A percentile compares a stretch with the other conserved stretches of the same genome.
Evolutionary conservation across 2,888 invertebrate species (phyloP).

Genomic region (Tetragonula carbonaria): DNA sequence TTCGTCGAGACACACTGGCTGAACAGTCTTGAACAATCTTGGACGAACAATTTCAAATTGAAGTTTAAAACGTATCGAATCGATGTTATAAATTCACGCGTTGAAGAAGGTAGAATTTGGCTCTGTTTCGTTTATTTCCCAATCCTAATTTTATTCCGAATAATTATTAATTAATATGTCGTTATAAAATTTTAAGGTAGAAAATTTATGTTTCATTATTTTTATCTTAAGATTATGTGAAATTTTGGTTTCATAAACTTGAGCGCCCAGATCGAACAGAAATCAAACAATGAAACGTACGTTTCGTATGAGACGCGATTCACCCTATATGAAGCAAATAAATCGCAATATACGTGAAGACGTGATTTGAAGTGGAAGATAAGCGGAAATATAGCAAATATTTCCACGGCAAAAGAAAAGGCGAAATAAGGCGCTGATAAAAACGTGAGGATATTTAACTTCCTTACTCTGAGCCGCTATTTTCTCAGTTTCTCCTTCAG

Average conservation of each 20-base stretch:
- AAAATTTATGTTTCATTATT: too few species aligned
- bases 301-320: too few species aligned
- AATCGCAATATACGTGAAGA: not conserved
- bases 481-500: slow-evolving; percentile 6
- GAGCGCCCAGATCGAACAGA: not conserved
- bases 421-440: slow-evolving; percentile 4
- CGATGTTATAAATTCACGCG: not conserved
- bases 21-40: not conserved
- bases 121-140: too few species aligned
- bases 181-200: too few species aligned
- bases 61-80: not conserved
- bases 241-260: not conserved
- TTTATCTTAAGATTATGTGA: too few species aligned
- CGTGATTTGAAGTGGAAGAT: not conserved
- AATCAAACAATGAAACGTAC: not conserved
- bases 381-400: slow-evolving; percentile 1
- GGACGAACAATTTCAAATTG: too few species aligned
- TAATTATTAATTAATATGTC: too few species aligned
- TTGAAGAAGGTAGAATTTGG: too few species aligned
- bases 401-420: not conserved
- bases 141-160: not conserved
- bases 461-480: not conserved
- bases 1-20: not conserved
- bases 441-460: slow-evolving; percentile 18
- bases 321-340: not conserved